phyloP scores from a whole-genome alignment of 1,140 invertebrate genomes.

The Drosophila murphyi region DNA sequence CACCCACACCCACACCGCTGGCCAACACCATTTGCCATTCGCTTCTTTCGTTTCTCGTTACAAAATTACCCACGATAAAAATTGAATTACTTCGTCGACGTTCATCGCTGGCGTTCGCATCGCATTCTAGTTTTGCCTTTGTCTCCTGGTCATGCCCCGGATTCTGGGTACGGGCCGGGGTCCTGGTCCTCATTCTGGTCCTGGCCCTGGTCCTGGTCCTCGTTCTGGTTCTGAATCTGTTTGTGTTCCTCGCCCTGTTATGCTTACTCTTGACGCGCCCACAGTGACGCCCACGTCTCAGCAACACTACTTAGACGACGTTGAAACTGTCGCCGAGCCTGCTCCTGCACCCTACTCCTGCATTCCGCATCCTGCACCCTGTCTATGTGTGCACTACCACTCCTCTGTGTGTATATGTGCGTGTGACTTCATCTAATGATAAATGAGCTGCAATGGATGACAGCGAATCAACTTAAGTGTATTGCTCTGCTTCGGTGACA shows the following conservation, averaged over 20 bases:
- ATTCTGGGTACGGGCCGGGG: not conserved
- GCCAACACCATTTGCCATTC: conserved; percentile 51
- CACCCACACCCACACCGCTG: not conserved
- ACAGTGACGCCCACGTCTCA: conserved; percentile 51
- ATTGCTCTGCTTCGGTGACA: conserved; percentile 77
- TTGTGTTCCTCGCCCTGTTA: conserved; percentile 33
- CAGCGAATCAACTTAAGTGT: conserved; percentile 84
- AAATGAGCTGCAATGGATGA: conserved; percentile 84
- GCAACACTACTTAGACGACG: conserved; percentile 68
- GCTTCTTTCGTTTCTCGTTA: conserved; percentile 80
- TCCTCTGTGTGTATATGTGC: conserved; percentile 39
- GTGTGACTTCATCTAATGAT: conserved; percentile 82
- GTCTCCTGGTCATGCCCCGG: conserved; percentile 27
- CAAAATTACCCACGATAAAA: conserved; percentile 84
- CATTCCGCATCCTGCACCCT: conserved; percentile 12
- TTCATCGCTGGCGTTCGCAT: conserved; percentile 19
- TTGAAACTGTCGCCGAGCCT: conserved; percentile 73
- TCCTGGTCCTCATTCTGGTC: conserved; percentile 8
- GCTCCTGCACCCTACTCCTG: conserved; percentile 35
- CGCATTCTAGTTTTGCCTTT: conserved; percentile 27
- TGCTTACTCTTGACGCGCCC: conserved; percentile 72
- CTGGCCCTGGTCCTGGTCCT: conserved; percentile 11
- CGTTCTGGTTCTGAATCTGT: not conserved
- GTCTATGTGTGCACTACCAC: conserved; percentile 7
- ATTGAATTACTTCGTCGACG: conserved; percentile 83